Evolutionary conservation across 2,888 invertebrate species (phyloP).

Genomic region (Sicus ferrugineus): DNA sequence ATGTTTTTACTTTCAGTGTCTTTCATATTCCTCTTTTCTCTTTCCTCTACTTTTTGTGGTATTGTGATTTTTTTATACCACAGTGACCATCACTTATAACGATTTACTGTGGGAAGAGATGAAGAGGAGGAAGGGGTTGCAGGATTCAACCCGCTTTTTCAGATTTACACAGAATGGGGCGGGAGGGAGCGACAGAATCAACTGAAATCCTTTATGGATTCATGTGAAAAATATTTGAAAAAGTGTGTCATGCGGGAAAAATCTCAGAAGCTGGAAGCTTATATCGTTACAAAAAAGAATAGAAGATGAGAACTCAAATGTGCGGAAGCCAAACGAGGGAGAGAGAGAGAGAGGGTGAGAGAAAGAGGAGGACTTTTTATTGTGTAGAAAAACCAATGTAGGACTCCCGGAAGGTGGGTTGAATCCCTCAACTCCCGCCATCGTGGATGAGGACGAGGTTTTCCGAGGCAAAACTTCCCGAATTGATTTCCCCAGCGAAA

Average conservation of each 20-base stretch:
- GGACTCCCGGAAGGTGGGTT: neutral
- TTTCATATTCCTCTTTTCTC: conserved; percentile 22
- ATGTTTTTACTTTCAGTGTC: conserved; percentile 34
- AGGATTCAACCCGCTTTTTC: neutral
- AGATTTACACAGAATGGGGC: too few species aligned
- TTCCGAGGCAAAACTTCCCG: neutral
- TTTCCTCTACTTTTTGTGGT: neutral
- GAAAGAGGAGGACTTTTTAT: neutral
- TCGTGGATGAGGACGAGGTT: too few species aligned
- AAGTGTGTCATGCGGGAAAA: conserved; percentile 7
- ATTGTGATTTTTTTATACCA: conserved; percentile 26
- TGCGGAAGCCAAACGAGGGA: neutral
- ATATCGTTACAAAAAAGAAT: neutral
- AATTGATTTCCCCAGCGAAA: conserved; percentile 5
- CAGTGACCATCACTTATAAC: neutral
- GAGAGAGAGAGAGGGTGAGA: neutral
- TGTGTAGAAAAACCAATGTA: neutral
- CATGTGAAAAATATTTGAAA: conserved; percentile 10
- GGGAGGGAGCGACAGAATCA: conserved; percentile 3
- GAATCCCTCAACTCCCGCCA: too few species aligned
- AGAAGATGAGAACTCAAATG: too few species aligned
- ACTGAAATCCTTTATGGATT: conserved; percentile 9
- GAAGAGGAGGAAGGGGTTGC: neutral
- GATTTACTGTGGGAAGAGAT: neutral
- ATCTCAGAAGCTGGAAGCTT: conserved; percentile 2